Evolutionary conservation across 1,140 invertebrate species (phyloP), one percentile per base, ranked within the genome.

Genomic region (Carposina sasakii): DNA sequence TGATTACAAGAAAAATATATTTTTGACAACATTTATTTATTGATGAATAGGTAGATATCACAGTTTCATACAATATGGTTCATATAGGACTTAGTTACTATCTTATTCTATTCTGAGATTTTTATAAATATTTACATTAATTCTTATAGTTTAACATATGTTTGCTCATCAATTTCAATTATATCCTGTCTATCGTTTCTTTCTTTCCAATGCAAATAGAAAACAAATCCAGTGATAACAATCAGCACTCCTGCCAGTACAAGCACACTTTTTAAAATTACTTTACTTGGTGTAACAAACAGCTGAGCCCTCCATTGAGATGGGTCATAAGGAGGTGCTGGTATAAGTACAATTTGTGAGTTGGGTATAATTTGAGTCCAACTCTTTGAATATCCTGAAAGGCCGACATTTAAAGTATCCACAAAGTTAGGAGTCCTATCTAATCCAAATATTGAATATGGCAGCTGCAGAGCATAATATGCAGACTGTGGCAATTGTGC

Each of bases 341-440:
- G 98, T 52, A 99, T 95, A 1, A 99, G 91, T 15, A 99, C 93
- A 76, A 99, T 94, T 83, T 99, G 97, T 1, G 97, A 98, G 76
- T 98, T 99, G 23, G 95, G 98, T 70, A 99, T 99, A 24, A 99
- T 93, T 77, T 98, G 96, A 0, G 92, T 92, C 92, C 95, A 98
- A 39, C 90, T 90, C 56, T 89, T 89, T 0, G 77, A 90, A 60
- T 88, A 81, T 44, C 88, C 88, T 50, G 86, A 93, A 47, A 98
- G 88, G 6, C 95, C 94, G 15, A 98, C 92, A 23, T 89, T 90
- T 12, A 99, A 79, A 30, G 89, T 90, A 76, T 99, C 98, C 1
- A 99, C 93, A 86, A 99, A 99, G 84, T 99, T 99, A 2, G 98
- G 97, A 16, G 96, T 98, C 52, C 96, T 90, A 12, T 98, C 98